Conservation (phyloP, 2,888 invertebrate genomes). For the Drosophila tripunctata region DNA sequence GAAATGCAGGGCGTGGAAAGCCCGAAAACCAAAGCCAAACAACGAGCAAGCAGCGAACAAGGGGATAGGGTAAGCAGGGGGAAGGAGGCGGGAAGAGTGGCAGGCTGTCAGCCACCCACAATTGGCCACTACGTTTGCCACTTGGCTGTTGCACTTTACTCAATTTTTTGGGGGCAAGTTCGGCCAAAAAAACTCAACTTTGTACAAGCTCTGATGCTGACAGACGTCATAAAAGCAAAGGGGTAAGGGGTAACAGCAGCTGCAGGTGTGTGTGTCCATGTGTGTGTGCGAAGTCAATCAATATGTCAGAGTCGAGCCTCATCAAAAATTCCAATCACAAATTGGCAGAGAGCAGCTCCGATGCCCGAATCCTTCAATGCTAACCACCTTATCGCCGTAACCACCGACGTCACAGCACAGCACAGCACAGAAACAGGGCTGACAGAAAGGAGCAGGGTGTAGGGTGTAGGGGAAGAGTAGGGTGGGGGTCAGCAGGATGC, state of each 20-base stretch:
- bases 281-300: conserved; percentile 62
- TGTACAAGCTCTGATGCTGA: conserved; percentile 40
- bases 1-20: conserved; percentile 52
- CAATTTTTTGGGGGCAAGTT: conserved; percentile 28
- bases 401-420: conserved; percentile 26
- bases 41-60: conserved; percentile 8
- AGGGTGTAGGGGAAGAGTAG: too few species aligned
- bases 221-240: conserved; percentile 52
- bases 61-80: neutral
- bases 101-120: conserved; percentile 12
- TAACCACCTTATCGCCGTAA: conserved; percentile 2
- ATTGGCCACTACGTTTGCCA: conserved; percentile 54
- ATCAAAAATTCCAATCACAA: conserved; percentile 81
- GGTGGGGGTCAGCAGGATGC: too few species aligned
- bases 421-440: neutral
- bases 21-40: conserved; percentile 55
- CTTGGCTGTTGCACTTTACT: conserved; percentile 63
- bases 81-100: neutral
- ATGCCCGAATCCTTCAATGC: conserved; percentile 38
- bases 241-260: conserved; percentile 23
- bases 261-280: conserved; percentile 5
- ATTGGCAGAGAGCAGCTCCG: conserved; percentile 67
- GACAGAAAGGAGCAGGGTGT: neutral
- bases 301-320: conserved; percentile 67
- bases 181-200: conserved; percentile 26